phyloP scores from a whole-genome alignment of 2,113 vertebrate genomes.

The Sinocyclocheilus anshuiensis region DNA sequence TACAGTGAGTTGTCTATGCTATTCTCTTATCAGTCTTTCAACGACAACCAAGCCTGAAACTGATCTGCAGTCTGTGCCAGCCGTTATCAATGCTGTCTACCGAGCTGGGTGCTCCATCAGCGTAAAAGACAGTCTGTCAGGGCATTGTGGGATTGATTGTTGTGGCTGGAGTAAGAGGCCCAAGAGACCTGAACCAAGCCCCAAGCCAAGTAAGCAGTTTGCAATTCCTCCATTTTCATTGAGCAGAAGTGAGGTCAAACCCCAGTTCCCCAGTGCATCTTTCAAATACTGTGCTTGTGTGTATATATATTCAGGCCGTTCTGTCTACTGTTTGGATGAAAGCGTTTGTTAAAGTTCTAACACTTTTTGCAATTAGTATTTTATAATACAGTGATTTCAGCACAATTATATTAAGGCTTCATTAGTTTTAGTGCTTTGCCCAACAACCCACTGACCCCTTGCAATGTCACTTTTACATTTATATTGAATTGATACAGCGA shows the following conservation, averaged over 20 bases:
- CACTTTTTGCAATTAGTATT: not conserved
- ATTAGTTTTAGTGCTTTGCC: conserved; percentile 6
- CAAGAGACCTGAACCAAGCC: not conserved
- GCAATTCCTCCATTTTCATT: not conserved
- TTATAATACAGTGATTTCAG: conserved; percentile 19
- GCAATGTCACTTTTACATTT: not conserved
- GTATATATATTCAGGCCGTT: not conserved
- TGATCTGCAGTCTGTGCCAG: conserved; percentile 33
- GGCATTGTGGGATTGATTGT: conserved; percentile 25
- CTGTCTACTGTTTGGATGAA: not conserved
- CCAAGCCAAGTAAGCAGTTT: not conserved
- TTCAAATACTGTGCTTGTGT: conserved; percentile 1
- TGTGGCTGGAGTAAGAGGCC: conserved; percentile 1
- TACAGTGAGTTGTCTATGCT: not conserved
- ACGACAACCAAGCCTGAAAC: not conserved
- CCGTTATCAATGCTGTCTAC: not conserved
- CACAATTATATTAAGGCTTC: conserved; percentile 28
- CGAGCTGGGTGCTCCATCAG: conserved; percentile 12
- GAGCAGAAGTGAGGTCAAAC: not conserved
- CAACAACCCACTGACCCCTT: not conserved
- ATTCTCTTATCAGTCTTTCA: not conserved
- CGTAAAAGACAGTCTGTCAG: conserved; percentile 4
- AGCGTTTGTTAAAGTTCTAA: not conserved
- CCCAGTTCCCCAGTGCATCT: not conserved
- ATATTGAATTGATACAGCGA: not conserved